Evolutionary conservation across 1,140 invertebrate species (phyloP).

Genomic region (Rhyzopertha dominica): DNA sequence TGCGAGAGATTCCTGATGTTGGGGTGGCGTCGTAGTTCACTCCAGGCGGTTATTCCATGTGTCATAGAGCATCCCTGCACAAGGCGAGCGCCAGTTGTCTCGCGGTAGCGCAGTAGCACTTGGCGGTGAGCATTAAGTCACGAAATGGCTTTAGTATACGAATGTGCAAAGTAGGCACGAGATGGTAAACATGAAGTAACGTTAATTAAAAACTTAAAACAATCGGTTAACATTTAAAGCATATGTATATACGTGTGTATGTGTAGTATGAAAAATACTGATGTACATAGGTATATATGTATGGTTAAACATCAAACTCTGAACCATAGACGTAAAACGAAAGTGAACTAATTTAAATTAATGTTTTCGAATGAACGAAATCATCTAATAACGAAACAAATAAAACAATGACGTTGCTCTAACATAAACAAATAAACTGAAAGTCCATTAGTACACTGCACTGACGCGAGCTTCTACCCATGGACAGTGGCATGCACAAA

Average conservation of each 20-base stretch:
- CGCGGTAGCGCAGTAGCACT: constrained; percentile 38
- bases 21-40: no score
- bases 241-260: constrained; percentile 30
- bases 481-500: constrained; percentile 40
- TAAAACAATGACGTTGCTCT: constrained; percentile 8
- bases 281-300: constrained; percentile 26
- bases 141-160: constrained; percentile 35
- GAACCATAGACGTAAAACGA: constrained; percentile 22
- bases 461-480: constrained; percentile 32
- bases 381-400: neutral
- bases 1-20: no score
- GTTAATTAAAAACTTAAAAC: constrained; percentile 18
- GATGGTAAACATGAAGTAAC: constrained; percentile 28
- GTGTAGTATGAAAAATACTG: constrained; percentile 19
- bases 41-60: no score
- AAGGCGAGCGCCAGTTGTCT: constrained; percentile 26
- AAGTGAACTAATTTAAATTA: constrained; percentile 19
- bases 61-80: constrained; percentile 25
- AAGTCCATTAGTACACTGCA: constrained; percentile 25
- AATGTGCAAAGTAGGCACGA: constrained; percentile 34
- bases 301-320: constrained; percentile 24
- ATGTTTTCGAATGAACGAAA: neutral
- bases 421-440: constrained; percentile 16
- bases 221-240: constrained; percentile 21
- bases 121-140: constrained; percentile 26